Evolutionary conservation across 2,113 vertebrate genomes (phyloP).

Genomic region (Coptodon rendalli): DNA sequence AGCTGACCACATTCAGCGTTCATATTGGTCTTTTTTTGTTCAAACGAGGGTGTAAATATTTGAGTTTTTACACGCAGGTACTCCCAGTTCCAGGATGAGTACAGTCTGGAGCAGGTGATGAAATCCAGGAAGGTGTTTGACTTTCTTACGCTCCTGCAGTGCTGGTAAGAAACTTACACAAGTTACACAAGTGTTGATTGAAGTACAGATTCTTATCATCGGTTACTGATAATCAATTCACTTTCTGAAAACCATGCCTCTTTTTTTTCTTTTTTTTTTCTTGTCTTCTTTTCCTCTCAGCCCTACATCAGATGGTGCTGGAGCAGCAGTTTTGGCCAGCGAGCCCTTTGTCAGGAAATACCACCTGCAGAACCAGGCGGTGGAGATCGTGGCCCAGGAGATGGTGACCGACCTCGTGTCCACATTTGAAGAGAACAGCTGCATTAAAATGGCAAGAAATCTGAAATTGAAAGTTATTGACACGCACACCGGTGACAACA

Average conservation of each 20-base stretch:
- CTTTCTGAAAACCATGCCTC: neutral
- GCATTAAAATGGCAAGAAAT: slow-evolving; percentile 81
- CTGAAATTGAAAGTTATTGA: neutral
- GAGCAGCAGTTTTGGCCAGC: slow-evolving; percentile 84
- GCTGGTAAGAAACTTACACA: slow-evolving; percentile 81
- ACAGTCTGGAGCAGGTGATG: slow-evolving; percentile 85
- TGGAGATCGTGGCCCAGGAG: slow-evolving; percentile 95
- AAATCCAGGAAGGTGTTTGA: slow-evolving; percentile 82
- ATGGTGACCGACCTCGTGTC: slow-evolving; percentile 86
- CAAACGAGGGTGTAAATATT: neutral
- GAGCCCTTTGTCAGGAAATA: slow-evolving; percentile 81
- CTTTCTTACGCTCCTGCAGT: slow-evolving; percentile 89
- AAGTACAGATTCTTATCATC: neutral
- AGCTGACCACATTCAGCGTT: accelerated
- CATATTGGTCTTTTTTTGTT: neutral
- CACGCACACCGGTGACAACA: neutral
- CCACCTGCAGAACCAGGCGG: slow-evolving; percentile 79
- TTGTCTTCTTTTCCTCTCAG: slow-evolving; percentile 50
- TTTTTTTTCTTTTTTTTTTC: neutral
- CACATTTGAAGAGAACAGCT: slow-evolving; percentile 84
- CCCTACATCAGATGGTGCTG: slow-evolving; percentile 91
- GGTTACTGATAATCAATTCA: neutral
- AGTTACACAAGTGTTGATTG: neutral
- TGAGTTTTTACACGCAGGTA: slow-evolving; percentile 66
- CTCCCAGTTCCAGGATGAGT: slow-evolving; percentile 90